These are phyloP conservation scores for Lanius collurio DNA, from an alignment of 2,113 vertebrate genomes.

Conservation along the genomic window DNA sequence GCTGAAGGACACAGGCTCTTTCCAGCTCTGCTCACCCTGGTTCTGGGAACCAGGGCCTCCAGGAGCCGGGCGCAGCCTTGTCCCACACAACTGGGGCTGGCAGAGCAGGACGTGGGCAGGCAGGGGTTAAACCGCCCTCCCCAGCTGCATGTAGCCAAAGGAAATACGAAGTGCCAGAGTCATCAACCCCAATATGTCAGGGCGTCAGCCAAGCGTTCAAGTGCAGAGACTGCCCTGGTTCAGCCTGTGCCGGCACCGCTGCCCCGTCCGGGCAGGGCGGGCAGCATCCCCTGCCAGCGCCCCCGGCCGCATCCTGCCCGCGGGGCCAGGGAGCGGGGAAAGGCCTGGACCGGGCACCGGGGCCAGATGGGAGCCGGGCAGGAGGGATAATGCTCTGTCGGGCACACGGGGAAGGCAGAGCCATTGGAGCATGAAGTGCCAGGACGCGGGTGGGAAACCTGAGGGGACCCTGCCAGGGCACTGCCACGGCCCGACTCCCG, in stretches of 20 bases:
- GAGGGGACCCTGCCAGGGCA: background rate
- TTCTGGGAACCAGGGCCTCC: background rate
- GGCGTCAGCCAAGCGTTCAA: conserved; percentile 35
- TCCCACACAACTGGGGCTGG: background rate
- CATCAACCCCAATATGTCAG: conserved; percentile 65
- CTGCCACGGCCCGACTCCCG: background rate
- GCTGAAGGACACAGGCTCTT: background rate
- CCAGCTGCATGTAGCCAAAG: conserved; percentile 35
- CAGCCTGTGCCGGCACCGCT: background rate
- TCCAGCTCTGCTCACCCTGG: rapidly evolving
- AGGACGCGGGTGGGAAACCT: background rate
- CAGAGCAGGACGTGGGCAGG: background rate
- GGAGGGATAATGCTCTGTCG: background rate
- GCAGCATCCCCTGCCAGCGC: background rate
- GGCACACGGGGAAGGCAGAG: background rate
- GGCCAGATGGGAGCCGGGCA: background rate
- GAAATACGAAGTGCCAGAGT: conserved; percentile 34
- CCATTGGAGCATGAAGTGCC: background rate
- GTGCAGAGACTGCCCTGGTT: background rate
- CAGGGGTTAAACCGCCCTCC: conserved; percentile 53
- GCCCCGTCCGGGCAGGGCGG: background rate
- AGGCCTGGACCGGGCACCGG: background rate
- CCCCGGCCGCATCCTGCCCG: background rate
- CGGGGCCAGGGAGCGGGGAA: rapidly evolving
- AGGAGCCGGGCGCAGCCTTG: background rate